Percentiles rank a stretch among this genome's conserved stretches.
Evolutionary conservation across 2,888 invertebrate genomes (phyloP).

Genomic region (Drosophila austrosaltans): DNA sequence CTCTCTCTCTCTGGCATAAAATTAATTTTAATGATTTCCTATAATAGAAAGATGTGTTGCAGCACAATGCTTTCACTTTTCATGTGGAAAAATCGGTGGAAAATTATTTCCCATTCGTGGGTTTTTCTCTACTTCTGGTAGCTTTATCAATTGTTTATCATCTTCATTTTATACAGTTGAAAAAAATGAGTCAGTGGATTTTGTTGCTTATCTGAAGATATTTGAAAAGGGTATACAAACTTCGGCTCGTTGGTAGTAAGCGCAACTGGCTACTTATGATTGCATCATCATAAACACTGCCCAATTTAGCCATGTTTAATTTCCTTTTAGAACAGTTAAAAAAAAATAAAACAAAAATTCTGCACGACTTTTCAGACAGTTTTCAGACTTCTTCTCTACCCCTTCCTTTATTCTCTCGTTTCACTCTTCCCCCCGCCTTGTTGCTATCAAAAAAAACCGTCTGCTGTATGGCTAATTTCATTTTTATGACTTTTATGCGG

Average conservation of each 20-base stretch:
- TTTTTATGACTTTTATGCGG: constrained; percentile 73
- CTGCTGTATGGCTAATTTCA: constrained; percentile 66
- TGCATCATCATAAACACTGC: constrained; percentile 3
- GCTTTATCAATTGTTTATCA: neutral
- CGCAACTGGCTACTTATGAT: neutral
- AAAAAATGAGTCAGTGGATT: too few species aligned
- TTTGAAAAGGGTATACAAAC: neutral
- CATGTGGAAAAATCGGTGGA: neutral
- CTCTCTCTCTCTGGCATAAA: constrained; percentile 8
- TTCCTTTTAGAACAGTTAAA: constrained; percentile 9
- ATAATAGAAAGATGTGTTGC: constrained; percentile 20
- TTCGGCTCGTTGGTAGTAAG: neutral
- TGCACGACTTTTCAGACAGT: constrained; percentile 2
- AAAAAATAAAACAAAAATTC: neutral
- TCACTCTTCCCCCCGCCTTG: neutral
- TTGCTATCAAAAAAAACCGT: constrained; percentile 25
- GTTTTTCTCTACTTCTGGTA: neutral
- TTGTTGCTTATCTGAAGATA: too few species aligned
- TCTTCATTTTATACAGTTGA: neutral
- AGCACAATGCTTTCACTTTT: constrained; percentile 1
- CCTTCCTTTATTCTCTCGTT: neutral
- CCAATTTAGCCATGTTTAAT: constrained; percentile 7
- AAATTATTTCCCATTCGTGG: neutral
- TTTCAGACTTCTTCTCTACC: neutral
- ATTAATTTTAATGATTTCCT: constrained; percentile 38